These are phyloP conservation scores for Elephas maximus DNA, from an alignment of 2,113 vertebrate species.

Conservation along the genomic window DNA sequence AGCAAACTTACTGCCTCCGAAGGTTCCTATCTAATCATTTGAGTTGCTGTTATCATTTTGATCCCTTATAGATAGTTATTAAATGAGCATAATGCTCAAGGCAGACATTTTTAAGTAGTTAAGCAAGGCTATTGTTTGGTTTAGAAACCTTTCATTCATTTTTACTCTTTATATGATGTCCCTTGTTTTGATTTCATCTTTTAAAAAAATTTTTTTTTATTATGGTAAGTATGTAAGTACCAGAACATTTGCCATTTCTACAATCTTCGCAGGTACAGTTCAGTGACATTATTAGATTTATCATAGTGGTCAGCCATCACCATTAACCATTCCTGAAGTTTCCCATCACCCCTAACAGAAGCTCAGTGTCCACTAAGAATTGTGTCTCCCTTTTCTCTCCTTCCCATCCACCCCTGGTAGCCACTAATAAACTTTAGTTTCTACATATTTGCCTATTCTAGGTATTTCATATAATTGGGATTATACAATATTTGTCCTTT, in stretches of 20 bases:
- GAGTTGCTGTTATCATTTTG: not conserved
- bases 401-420: not conserved
- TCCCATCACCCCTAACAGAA: not conserved
- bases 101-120: not conserved
- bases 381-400: not conserved
- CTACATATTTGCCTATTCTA: too few relatives aligned
- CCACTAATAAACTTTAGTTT: too few relatives aligned
- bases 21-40: not conserved
- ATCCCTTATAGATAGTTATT: not conserved
- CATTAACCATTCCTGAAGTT: not conserved
- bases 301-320: not conserved
- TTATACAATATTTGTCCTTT: too few relatives aligned
- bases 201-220: too few relatives aligned
- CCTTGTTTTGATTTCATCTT: not conserved
- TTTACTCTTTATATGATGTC: not conserved
- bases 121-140: not conserved
- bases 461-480: too few relatives aligned
- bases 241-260: not conserved
- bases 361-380: not conserved
- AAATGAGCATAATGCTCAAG: not conserved
- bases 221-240: not conserved
- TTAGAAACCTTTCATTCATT: slow-evolving; percentile 1
- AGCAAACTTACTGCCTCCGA: not conserved
- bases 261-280: not conserved
- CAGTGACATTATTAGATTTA: not conserved